Percentiles rank a stretch among this genome's conserved stretches.
Conservation (phyloP, 1,140 invertebrate species). For the Drosophila lacteicornis region DNA sequence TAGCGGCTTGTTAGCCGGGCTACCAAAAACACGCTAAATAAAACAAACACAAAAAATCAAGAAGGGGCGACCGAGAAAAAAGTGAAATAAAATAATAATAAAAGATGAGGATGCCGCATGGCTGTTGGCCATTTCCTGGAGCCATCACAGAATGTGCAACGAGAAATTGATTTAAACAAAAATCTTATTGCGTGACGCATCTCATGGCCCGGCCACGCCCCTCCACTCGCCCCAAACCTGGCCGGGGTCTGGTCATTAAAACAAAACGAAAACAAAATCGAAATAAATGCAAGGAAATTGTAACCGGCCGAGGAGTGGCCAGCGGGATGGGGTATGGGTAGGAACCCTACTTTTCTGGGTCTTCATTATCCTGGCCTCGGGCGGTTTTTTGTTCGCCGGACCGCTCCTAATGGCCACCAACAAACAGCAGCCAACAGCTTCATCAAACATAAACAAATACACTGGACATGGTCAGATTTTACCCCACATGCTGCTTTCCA, state of each 20-base stretch:
- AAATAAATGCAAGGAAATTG: constrained; percentile 40
- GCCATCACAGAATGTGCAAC: constrained; percentile 58
- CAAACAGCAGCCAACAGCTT: constrained; percentile 74
- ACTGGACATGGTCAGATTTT: constrained; percentile 43
- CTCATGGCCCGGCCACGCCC: constrained; percentile 61
- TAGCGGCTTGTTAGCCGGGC: constrained; percentile 73
- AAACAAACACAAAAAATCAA: constrained; percentile 24
- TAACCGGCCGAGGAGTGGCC: constrained; percentile 16
- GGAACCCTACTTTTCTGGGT: constrained; percentile 46
- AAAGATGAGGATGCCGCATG: constrained; percentile 72
- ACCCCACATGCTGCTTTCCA: constrained; percentile 46
- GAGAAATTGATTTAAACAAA: constrained; percentile 61
- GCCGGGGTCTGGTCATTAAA: constrained; percentile 45
- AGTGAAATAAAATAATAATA: constrained; percentile 56
- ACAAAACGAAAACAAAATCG: constrained; percentile 36
- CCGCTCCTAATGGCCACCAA: constrained; percentile 79
- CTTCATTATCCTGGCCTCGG: constrained; percentile 75
- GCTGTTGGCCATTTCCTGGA: constrained; percentile 77
- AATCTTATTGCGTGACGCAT: constrained; percentile 76
- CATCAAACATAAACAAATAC: constrained; percentile 80
- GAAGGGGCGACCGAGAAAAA: constrained; percentile 7
- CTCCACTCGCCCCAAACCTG: constrained; percentile 24
- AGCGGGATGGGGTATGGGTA: neutral
- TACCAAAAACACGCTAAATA: constrained; percentile 50
- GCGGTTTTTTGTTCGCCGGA: constrained; percentile 47